Evolutionary conservation across 1,140 invertebrate genomes (phyloP), one percentile per base, ranked within the genome.

Genomic region (Solenopsis fugax): DNA sequence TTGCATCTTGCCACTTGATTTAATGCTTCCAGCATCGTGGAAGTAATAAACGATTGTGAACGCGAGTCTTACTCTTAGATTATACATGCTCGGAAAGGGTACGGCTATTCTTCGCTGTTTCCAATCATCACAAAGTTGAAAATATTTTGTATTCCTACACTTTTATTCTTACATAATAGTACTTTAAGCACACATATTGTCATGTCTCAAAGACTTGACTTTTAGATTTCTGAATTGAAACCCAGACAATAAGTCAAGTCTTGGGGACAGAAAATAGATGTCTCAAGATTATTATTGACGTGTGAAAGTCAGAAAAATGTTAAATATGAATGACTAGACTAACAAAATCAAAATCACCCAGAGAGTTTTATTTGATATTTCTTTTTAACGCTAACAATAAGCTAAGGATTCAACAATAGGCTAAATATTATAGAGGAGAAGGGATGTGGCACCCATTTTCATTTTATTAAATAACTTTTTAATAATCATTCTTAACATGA

Each of bases 1-100:
- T 77, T 77, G 45, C 24, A 78, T 50, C 12, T 37, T 29, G 56
- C 12, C 3, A 12, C 18, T 37, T 73, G 64, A 67, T 56, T 56
- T 73, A 75, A 45, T 58, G 13, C 41, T 21, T 24, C n/a, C 6
- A n/a, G n/a, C n/a, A 48, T 69, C 21, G 41, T 69, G 2, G 41
- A 48, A 24, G 21, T 48, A 48, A 29, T 1, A 50, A 48, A 24
- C 41, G 21, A 50, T 69, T 69, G 12, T 69, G 5, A 50, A 69
- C 6, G 2, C 41, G 13, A 24, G n/a, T 69, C 34, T 65, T 41
- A 41, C 34, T 67, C 13, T 41, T 21, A 18, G 10, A 67, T 13
- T 67, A 45, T 67, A 67, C 10, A 21, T 37, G 34, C 9, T 37
- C 24, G n/a, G 34, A 21, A 67, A 67, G 10, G 4, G n/a, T 29